Evolutionary conservation across 1,140 invertebrate species (phyloP).

Genomic region (Drosophila bocqueti): DNA sequence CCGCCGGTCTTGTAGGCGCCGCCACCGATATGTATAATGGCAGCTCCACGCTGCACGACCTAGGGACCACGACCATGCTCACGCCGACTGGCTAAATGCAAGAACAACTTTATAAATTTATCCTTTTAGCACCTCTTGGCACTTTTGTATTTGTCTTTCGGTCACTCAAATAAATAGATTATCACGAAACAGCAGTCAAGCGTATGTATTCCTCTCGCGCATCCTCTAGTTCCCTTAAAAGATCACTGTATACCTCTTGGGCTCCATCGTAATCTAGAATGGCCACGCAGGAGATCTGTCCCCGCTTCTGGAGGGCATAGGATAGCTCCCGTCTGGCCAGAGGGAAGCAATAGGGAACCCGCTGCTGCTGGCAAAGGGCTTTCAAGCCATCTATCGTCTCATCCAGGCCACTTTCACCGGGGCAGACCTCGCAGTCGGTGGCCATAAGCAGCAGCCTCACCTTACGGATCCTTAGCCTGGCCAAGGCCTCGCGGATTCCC

Average conservation of each 20-base stretch:
- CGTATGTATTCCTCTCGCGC: slow-evolving; percentile 53
- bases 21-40: slow-evolving; percentile 62
- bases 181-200: slow-evolving; percentile 54
- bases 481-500: slow-evolving; percentile 87
- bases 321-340: slow-evolving; percentile 66
- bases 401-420: slow-evolving; percentile 64
- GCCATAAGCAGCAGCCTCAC: slow-evolving; percentile 88
- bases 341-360: slow-evolving; percentile 72
- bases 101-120: slow-evolving; percentile 1
- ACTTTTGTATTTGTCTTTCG: slow-evolving; percentile 34
- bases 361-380: slow-evolving; percentile 56
- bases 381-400: slow-evolving; percentile 66
- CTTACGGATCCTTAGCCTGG: slow-evolving; percentile 86
- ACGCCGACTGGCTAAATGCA: slow-evolving; percentile 43
- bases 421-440: slow-evolving; percentile 85
- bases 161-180: slow-evolving; percentile 52
- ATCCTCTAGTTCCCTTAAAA: slow-evolving; percentile 56
- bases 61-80: slow-evolving; percentile 62
- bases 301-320: slow-evolving; percentile 71
- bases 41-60: slow-evolving; percentile 42
- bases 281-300: slow-evolving; percentile 73
- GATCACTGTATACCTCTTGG: slow-evolving; percentile 52
- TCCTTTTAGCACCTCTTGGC: slow-evolving; percentile 43
- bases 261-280: slow-evolving; percentile 78
- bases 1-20: slow-evolving; percentile 62